phyloP scores from a whole-genome alignment of 1,140 invertebrate species.

The Bombyx mori region DNA sequence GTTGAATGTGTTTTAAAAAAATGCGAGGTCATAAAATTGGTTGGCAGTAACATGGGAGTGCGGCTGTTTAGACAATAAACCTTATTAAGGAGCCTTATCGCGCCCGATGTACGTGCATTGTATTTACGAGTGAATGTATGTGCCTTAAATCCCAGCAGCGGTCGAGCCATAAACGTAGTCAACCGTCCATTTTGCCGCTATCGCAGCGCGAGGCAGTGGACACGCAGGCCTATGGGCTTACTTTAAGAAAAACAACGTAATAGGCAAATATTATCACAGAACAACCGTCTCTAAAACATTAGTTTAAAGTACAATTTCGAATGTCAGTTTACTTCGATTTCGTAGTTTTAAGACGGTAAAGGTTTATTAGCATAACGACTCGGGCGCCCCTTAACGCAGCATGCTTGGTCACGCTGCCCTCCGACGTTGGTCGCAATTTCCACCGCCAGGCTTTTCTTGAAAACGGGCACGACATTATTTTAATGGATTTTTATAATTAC shows the following conservation, averaged over 20 bases:
- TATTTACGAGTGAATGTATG: conserved; percentile 45
- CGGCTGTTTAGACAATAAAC: conserved; percentile 38
- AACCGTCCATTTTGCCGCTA: conserved; percentile 66
- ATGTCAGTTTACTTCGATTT: not conserved
- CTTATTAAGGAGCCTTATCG: conserved; percentile 45
- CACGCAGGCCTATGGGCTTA: conserved; percentile 40
- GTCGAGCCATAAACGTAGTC: conserved; percentile 64
- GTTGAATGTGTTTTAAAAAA: not conserved
- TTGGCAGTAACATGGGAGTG: conserved; percentile 17
- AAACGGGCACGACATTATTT: conserved; percentile 35
- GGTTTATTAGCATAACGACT: conserved; percentile 64
- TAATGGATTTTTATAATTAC: conserved; percentile 1
- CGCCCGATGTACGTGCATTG: conserved; percentile 27
- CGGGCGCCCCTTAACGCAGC: conserved; percentile 61
- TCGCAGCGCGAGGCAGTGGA: conserved; percentile 51
- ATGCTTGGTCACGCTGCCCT: conserved; percentile 67
- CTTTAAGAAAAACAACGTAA: too few species aligned
- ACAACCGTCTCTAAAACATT: not conserved
- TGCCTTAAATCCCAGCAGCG: conserved; percentile 51
- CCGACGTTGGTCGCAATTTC: conserved; percentile 60
- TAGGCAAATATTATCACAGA: too few species aligned
- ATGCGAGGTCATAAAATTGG: conserved; percentile 14
- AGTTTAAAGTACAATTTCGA: conserved; percentile 16
- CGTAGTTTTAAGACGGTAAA: conserved; percentile 1
- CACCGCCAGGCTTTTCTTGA: conserved; percentile 41